Evolutionary conservation across 2,888 invertebrate species (phyloP), one percentile per base, ranked within the genome.

Genomic region (Brassicogethes aeneus): DNA sequence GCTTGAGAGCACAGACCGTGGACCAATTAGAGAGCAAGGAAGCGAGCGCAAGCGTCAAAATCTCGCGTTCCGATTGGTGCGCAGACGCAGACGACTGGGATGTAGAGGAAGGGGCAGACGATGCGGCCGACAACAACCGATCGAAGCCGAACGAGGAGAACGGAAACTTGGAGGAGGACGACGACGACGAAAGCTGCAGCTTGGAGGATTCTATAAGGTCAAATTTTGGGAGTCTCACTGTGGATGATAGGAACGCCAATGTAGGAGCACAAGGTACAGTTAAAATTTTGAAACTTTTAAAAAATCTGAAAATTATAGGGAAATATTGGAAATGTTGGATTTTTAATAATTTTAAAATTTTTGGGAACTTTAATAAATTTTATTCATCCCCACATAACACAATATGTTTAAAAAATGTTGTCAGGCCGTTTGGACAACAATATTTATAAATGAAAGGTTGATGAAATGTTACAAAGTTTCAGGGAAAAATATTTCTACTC

Each of bases 1-100:
- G 89, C 61, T 58, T 88, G 32, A 71, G 89, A 54, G 76, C 81
- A 39, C 88, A 90, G 67, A 72, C 75, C 33, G 61, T 81, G 55
- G 85, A 85, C 44, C 45, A 56, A 43, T 43, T 51, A 17, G 46
- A 51, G 30, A 44, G 44, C 10, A 53, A 47, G 40, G 48, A 52
- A 29, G 39, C 45, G 14, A 40, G 12, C 12, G 13, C 33, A 3
- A 35, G 35, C 31, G 10, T 50, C 17, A 54, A 52, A 36, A 48
- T 51, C 8, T 57, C 55, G 31, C 50, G 56, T 3, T 56, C 64
- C 7, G 68, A 77, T 55, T 90, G 90, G 89, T 81, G 87, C 53
- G 74, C 74, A 31, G 84, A 80, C 32, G 82, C 84, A 1, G 85
- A 90, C 60, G 66, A 68, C 41, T 60, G 60, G 60, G 57, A 49